Evolutionary conservation across 1,140 invertebrate species (phyloP).

Genomic region (Medauroidea extradentata): DNA sequence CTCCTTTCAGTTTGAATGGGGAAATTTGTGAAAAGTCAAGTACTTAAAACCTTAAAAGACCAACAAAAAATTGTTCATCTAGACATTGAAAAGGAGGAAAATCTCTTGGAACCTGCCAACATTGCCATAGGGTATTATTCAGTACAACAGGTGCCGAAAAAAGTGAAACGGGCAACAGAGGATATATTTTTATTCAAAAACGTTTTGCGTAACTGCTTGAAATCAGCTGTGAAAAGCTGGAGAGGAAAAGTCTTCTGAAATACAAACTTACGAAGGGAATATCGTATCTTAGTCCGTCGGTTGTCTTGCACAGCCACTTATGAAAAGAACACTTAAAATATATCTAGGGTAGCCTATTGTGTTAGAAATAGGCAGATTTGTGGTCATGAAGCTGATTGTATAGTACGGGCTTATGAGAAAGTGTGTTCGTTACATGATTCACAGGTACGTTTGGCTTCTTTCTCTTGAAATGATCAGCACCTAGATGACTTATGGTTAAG

Average conservation of each 20-base stretch:
- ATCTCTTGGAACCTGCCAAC: not conserved
- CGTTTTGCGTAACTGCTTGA: too few species aligned
- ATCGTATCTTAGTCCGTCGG: constrained; percentile 3
- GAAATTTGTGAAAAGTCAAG: not conserved
- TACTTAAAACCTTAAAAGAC: not conserved
- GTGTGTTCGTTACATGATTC: too few species aligned
- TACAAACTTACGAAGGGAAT: constrained; percentile 1
- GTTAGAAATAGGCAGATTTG: too few species aligned
- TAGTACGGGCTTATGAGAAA: too few species aligned
- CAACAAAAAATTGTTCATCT: not conserved
- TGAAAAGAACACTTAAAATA: too few species aligned
- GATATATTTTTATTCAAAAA: too few species aligned
- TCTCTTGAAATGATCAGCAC: too few species aligned
- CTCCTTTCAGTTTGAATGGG: not conserved
- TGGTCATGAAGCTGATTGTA: too few species aligned
- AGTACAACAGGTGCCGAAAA: not conserved
- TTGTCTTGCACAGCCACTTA: not conserved
- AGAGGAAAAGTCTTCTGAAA: constrained; percentile 5
- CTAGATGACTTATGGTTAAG: too few species aligned
- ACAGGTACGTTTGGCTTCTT: too few species aligned
- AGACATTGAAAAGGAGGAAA: not conserved
- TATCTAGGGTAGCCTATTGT: too few species aligned
- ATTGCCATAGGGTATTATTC: not conserved
- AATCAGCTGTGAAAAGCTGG: not conserved
- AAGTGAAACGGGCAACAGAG: too few species aligned